Base-by-base conservation (phyloP, 2,113 vertebrate genomes). In the Gasterosteus aculeatus region DNA sequence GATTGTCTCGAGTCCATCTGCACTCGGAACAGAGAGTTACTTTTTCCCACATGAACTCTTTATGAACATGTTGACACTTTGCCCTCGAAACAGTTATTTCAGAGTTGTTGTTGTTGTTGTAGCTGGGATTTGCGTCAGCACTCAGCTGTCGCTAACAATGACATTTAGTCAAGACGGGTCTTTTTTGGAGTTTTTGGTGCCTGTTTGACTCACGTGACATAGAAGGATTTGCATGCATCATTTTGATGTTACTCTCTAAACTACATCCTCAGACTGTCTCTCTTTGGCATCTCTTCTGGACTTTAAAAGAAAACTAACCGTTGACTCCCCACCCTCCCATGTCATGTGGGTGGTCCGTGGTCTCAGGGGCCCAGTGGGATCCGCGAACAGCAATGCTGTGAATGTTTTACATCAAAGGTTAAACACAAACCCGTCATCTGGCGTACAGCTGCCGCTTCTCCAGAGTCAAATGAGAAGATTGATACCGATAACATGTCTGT, bases 291-390 rank as follows among this genome's bases (percentile, higher is more conserved):
- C 3, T 47, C 56, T n/a, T 33, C 11, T 22, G 31, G 33, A 59
- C 46, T 54, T 46, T 39, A 51, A 41, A 26, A 41, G 39, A 54
- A 33, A 39, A 15, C 44, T n/a, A 11, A n/a, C 31, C 58, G 47
- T 59, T 69, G 41, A 22, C 64, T 63, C 67, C 35, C n/a, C 67
- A 4, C 35, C 35, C 6, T 6, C 35, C 22, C 22, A 26, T 35
- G 58, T 59, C 60, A 58, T 71, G 41, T 78, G 33, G 61, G 56
- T 47, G 46, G 42, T 80, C 70, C 62, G n/a, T 42, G 19, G 42
- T 63, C 70, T 64, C 33, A n/a, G 69, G 69, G 66, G 66, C 49
- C 49, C 42, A 53, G 53, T 63, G 51, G 60, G 81, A 82, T 85
- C 78, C 75, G 68, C 63, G 71, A 60, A 60, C 16, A 9, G 41